A percentile compares a stretch with the other conserved stretches of the same genome.
Conservation (phyloP, 2,113 vertebrate genomes). For the Callorhinus ursinus region DNA sequence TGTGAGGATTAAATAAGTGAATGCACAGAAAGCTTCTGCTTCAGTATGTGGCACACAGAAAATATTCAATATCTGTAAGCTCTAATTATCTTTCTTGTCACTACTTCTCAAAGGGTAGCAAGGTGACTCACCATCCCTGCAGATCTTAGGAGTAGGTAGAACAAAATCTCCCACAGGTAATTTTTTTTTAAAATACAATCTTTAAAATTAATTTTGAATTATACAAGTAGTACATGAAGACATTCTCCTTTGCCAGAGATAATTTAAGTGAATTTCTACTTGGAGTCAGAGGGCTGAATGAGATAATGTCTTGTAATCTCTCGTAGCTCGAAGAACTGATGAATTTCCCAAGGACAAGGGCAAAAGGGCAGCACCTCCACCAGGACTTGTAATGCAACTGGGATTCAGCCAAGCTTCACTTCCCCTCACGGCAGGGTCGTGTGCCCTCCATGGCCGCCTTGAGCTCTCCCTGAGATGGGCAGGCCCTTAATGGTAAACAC, state of each 20-base stretch:
- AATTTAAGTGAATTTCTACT: conserved; percentile 58
- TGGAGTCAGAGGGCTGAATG: conserved; percentile 71
- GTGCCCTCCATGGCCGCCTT: neutral
- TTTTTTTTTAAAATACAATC: neutral
- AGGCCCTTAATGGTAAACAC: conserved; percentile 50
- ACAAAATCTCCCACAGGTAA: conserved; percentile 46
- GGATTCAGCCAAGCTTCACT: neutral
- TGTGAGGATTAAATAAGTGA: conserved; percentile 50
- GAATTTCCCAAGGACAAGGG: conserved; percentile 64
- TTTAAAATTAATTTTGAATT: conserved; percentile 72
- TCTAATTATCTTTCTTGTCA: conserved; percentile 34
- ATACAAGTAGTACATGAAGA: conserved; percentile 50
- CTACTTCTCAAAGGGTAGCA: conserved; percentile 28
- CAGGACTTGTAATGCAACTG: neutral
- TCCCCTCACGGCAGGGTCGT: neutral
- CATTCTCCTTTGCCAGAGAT: conserved; percentile 51
- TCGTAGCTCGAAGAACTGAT: conserved; percentile 42
- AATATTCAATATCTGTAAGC: neutral
- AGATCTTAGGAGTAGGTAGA: conserved; percentile 13
- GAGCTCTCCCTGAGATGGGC: neutral
- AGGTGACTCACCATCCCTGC: neutral
- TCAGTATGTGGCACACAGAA: conserved; percentile 2
- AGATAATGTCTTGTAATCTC: conserved; percentile 71
- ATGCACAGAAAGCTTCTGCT: neutral
- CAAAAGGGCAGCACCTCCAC: conserved; percentile 56